These are phyloP conservation scores for Drosophila micromelanica DNA, from an alignment of 1,140 invertebrate genomes.

Conservation along the genomic window DNA sequence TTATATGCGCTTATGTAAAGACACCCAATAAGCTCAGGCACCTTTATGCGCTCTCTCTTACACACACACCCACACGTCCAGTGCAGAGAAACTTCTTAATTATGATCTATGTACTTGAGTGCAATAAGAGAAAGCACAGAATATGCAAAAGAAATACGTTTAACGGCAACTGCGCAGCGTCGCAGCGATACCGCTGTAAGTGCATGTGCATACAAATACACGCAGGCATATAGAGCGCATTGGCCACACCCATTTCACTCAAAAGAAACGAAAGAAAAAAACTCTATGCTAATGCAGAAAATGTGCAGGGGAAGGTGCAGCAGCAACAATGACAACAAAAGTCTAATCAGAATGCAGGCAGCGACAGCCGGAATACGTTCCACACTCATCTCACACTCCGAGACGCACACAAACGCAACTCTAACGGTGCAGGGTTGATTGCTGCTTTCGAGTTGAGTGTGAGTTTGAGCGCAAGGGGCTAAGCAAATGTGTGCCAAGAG, in stretches of 20 bases:
- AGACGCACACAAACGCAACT: conserved; percentile 5
- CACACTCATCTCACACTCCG: conserved; percentile 33
- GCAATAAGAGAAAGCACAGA: conserved; percentile 39
- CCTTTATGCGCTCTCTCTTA: conserved; percentile 27
- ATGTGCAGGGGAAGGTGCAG: conserved; percentile 31
- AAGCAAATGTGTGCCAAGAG: conserved; percentile 23
- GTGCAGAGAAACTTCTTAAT: conserved; percentile 21
- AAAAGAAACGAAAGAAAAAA: conserved; percentile 8
- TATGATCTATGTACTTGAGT: conserved; percentile 48
- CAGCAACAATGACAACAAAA: conserved; percentile 39
- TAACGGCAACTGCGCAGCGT: conserved; percentile 41
- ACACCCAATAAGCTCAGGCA: conserved; percentile 29
- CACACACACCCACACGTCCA: not conserved
- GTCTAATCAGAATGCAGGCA: conserved; percentile 53
- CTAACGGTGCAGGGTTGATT: conserved; percentile 55
- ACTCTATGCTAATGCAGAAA: conserved; percentile 51
- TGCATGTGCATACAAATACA: conserved; percentile 9
- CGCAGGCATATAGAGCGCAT: conserved; percentile 22
- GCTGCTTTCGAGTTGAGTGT: conserved; percentile 24
- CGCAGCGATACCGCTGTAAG: conserved; percentile 1
- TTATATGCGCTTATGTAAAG: not conserved
- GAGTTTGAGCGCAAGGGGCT: conserved; percentile 31
- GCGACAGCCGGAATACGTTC: conserved; percentile 45
- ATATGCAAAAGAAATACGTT: conserved; percentile 39
- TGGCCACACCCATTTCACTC: conserved; percentile 58